Percentiles rank a stretch among this genome's conserved stretches.
Conservation (phyloP, 2,888 invertebrate genomes). For the Liposcelis brunnea region DNA sequence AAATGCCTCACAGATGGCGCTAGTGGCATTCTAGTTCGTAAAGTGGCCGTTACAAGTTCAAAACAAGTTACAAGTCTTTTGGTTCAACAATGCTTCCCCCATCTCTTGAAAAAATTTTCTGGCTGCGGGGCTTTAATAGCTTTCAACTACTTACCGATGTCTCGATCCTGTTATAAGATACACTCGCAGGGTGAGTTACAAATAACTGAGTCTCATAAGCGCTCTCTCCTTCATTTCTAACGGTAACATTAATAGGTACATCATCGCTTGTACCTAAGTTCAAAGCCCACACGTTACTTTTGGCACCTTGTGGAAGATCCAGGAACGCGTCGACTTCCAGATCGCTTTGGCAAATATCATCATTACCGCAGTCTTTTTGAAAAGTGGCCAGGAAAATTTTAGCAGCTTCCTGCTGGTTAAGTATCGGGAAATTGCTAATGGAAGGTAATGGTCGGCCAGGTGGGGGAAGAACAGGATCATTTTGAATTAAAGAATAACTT, state of each 20-base stretch:
- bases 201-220: constrained; percentile 77
- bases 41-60: background rate
- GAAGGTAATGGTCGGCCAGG: constrained; percentile 40
- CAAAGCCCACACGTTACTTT: constrained; percentile 23
- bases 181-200: constrained; percentile 55
- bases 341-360: constrained; percentile 75
- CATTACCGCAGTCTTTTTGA: constrained; percentile 79
- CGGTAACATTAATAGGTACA: constrained; percentile 53
- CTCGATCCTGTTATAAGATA: constrained; percentile 55
- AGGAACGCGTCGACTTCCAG: constrained; percentile 47
- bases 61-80: too few species aligned
- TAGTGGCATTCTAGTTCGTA: background rate
- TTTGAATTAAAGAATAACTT: constrained; percentile 63
- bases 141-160: constrained; percentile 35
- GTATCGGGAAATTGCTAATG: constrained; percentile 65
- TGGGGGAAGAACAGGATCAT: constrained; percentile 36
- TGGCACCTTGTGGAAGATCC: constrained; percentile 28
- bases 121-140: background rate
- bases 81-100: too few species aligned
- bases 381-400: constrained; percentile 68
- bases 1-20: background rate
- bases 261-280: constrained; percentile 58
- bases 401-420: constrained; percentile 72
- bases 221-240: constrained; percentile 68
- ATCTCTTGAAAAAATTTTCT: background rate